Evolutionary conservation across 2,113 vertebrate genomes (phyloP).

Genomic region (Labrus mixtus): DNA sequence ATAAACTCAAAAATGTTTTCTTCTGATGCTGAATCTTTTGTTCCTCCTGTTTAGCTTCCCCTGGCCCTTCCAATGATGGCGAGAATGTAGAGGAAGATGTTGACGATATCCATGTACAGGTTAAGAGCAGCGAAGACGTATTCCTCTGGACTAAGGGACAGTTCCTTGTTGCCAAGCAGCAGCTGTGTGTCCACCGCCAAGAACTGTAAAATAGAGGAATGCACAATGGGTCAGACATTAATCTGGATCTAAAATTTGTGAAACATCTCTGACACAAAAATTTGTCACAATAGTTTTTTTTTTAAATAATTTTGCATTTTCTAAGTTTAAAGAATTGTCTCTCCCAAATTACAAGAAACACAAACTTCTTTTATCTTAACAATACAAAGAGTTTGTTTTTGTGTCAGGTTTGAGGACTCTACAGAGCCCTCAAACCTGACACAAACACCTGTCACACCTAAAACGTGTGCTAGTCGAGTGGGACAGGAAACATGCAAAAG

Average conservation of each 20-base stretch:
- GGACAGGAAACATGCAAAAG: background rate
- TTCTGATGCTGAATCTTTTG: background rate
- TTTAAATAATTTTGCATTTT: background rate
- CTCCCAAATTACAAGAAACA: background rate
- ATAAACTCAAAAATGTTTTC: background rate
- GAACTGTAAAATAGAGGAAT: slow-evolving; percentile 81
- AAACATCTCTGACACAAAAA: background rate
- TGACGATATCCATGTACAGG: slow-evolving; percentile 80
- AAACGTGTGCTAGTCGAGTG: too few species aligned
- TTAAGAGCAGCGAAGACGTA: slow-evolving; percentile 79
- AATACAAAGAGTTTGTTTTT: too few species aligned
- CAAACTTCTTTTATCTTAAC: too few species aligned
- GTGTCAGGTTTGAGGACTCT: too few species aligned
- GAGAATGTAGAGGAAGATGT: slow-evolving; percentile 80
- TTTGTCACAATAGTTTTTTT: too few species aligned
- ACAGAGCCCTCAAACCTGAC: too few species aligned
- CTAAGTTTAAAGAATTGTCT: background rate
- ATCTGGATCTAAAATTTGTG: background rate
- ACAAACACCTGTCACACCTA: too few species aligned
- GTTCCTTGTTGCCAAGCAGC: slow-evolving; percentile 92
- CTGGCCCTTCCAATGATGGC: slow-evolving; percentile 67
- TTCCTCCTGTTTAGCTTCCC: slow-evolving; percentile 29
- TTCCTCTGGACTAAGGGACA: slow-evolving; percentile 82
- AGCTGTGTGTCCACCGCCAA: slow-evolving; percentile 93
- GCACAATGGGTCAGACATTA: slow-evolving; percentile 4